Evolutionary conservation across 2,888 invertebrate genomes (phyloP).

Genomic region (Taphrorychus bicolor): DNA sequence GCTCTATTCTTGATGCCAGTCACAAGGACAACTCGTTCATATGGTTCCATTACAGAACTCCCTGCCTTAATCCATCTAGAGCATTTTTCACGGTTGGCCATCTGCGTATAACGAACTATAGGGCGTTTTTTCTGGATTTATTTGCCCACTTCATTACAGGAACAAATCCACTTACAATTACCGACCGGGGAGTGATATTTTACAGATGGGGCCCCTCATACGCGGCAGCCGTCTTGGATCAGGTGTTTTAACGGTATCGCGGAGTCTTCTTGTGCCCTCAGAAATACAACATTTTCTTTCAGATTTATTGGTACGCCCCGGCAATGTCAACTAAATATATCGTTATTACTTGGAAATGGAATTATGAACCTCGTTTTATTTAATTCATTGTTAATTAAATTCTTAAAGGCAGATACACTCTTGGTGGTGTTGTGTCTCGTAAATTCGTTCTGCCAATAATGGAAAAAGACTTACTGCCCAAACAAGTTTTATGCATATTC

Average conservation of each 20-base stretch:
- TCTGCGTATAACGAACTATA: slow-evolving; percentile 12
- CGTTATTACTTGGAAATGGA: not conserved
- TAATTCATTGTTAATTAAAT: not conserved
- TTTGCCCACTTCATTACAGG: slow-evolving; percentile 32
- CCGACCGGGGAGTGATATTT: slow-evolving; percentile 29
- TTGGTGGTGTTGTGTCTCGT: too few relatives aligned
- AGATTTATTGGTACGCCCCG: slow-evolving; percentile 21
- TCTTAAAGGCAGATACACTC: not conserved
- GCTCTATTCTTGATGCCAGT: not conserved
- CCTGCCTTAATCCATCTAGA: not conserved
- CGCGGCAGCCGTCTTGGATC: slow-evolving; percentile 28
- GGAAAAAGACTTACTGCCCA: too few relatives aligned
- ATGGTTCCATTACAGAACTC: not conserved
- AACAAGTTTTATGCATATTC: too few relatives aligned
- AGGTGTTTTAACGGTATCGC: slow-evolving; percentile 26
- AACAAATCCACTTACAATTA: slow-evolving; percentile 36
- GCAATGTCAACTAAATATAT: not conserved
- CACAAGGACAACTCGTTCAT: not conserved
- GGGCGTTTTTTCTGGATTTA: slow-evolving; percentile 20
- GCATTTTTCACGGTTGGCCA: not conserved
- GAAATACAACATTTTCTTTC: slow-evolving; percentile 25
- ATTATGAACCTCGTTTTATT: not conserved
- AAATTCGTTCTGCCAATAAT: too few relatives aligned
- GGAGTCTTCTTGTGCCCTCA: slow-evolving; percentile 6
- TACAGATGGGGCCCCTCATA: slow-evolving; percentile 31